Percentiles rank a stretch among this genome's conserved stretches.
Evolutionary conservation across 2,888 invertebrate species (phyloP).

Genomic region (Ennomos quercinarius): DNA sequence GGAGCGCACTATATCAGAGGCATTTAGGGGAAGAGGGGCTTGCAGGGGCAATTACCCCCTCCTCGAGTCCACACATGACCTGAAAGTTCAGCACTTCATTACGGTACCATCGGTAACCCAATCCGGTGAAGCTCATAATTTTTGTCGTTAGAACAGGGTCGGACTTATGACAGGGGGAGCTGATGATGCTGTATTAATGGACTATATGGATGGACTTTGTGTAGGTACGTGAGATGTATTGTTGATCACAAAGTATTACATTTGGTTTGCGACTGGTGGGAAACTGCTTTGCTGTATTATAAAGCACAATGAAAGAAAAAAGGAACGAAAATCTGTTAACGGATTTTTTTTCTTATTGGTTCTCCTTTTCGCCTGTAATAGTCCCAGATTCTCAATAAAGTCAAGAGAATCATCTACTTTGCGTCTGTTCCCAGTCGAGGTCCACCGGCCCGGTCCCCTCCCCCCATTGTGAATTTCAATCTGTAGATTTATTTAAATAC

Average conservation of each 20-base stretch:
- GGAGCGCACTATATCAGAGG: slow-evolving; percentile 67
- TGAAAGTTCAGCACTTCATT: slow-evolving; percentile 81
- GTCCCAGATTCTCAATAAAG: neutral
- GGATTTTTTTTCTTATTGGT: no score
- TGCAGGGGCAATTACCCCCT: slow-evolving; percentile 58
- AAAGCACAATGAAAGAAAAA: no score
- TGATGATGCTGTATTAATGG: slow-evolving; percentile 30
- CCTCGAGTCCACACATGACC: slow-evolving; percentile 69
- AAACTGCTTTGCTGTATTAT: no score
- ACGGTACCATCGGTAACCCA: slow-evolving; percentile 67
- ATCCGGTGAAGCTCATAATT: slow-evolving; percentile 68
- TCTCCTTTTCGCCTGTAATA: no score
- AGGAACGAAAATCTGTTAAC: no score
- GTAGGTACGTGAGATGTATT: slow-evolving; percentile 42
- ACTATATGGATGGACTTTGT: slow-evolving; percentile 33
- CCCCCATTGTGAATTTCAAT: slow-evolving; percentile 72
- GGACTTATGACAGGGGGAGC: slow-evolving; percentile 27
- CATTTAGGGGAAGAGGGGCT: slow-evolving; percentile 34
- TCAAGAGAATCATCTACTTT: slow-evolving; percentile 7
- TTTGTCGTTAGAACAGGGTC: slow-evolving; percentile 45
- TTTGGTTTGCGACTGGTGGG: no score
- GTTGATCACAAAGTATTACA: no score
- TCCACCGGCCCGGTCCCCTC: slow-evolving; percentile 37
- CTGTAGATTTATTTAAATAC: slow-evolving; percentile 79
- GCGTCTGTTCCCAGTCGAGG: slow-evolving; percentile 13